Evolutionary conservation across 2,113 vertebrate genomes (phyloP).

Genomic region (Dipodomys spectabilis): DNA sequence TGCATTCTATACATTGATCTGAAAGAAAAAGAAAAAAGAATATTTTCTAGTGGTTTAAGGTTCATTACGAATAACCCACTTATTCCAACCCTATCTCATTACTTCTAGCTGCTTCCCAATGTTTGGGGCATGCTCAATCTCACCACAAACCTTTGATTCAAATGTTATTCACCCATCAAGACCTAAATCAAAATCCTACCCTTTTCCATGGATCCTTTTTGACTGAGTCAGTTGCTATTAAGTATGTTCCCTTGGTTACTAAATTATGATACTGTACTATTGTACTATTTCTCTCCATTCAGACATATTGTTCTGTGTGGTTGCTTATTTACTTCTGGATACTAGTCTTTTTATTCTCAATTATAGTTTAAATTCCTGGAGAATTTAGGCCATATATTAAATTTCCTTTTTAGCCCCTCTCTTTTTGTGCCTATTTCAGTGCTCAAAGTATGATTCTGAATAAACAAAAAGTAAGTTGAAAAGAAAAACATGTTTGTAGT

Average conservation of each 20-base stretch:
- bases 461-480: conserved; percentile 46
- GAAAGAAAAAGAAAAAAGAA: background rate
- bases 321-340: conserved; percentile 49
- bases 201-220: background rate
- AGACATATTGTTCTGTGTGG: conserved; percentile 10
- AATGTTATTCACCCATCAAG: background rate
- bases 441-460: conserved; percentile 29
- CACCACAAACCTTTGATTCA: conserved; percentile 25
- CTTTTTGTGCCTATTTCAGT: background rate
- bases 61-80: background rate
- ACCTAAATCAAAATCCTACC: background rate
- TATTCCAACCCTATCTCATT: background rate
- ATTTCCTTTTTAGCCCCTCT: conserved; percentile 8
- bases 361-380: background rate
- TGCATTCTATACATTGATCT: background rate
- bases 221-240: conserved; percentile 3
- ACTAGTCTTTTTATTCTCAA: conserved; percentile 21
- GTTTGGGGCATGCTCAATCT: background rate
- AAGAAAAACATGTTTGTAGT: conserved; percentile 8
- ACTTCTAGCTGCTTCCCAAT: background rate
- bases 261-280: background rate
- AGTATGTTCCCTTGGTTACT: background rate
- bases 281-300: background rate
- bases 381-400: conserved; percentile 18
- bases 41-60: background rate